Base-by-base conservation (phyloP, 1,140 invertebrate genomes). In the Bombus superbus region DNA sequence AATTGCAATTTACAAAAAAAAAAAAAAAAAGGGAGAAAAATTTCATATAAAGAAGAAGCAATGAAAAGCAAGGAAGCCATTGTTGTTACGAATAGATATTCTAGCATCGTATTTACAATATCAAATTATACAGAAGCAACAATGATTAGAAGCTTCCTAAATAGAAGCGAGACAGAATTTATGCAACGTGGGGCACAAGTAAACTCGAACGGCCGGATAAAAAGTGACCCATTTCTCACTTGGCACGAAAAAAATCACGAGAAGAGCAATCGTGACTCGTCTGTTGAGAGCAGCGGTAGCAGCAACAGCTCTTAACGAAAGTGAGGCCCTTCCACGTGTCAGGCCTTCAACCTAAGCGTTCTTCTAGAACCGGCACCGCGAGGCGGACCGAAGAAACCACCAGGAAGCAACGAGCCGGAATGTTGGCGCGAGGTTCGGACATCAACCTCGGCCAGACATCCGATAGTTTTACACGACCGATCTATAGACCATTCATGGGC, bases 381-480 rank as follows among this genome's bases (percentile, higher is more conserved):
- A 77, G 82, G 78, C n/a, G 83, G 76, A 57, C 71, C 59, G 68
- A 85, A 85, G 84, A 92, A 82, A 91, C 86, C 88, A 90, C 78
- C 81, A 86, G 85, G 87, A 93, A 90, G 85, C 72, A 89, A 84
- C 83, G 86, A 85, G 82, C 90, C 74, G 90, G 92, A 93, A 93
- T 93, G 92, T 92, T 93, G 92, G 92, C 90, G 87, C 88, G 87
- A 66, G 71, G 79, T 90, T 90, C 92, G 92, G 92, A 91, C 93
- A 91, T 92, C 92, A 93, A 93, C 92, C 92, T 93, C 90, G 84
- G 76, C 62, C 84, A 86, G 64, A 8, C 18, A 53, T 53, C 47
- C 18, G 5, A 75, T 69, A 82, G 85, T 64, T 88, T 84, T 80
- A 62, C 73, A 86, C 74, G 64, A 86, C 53, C 75, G 74, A 42